phyloP scores from a whole-genome alignment of 2,888 invertebrate species.

The Torymus aiolomorphi region DNA sequence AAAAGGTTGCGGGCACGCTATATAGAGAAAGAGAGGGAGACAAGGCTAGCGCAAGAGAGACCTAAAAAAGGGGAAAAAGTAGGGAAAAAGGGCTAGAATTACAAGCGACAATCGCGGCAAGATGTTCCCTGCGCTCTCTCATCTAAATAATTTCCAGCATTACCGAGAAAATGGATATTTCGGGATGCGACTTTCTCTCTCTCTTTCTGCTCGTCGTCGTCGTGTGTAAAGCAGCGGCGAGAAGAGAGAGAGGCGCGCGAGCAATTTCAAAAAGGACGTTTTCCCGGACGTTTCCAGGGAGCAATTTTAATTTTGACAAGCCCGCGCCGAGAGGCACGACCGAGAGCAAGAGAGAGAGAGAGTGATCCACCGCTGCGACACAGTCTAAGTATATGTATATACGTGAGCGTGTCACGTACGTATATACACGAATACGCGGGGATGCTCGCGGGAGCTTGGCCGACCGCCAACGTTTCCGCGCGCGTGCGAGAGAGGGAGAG shows the following conservation, averaged over 20 bases:
- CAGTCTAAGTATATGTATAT: not conserved
- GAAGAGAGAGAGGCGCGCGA: conserved; percentile 4
- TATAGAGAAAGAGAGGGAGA: not conserved
- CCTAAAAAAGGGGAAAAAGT: not conserved
- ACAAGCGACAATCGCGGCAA: conserved; percentile 16
- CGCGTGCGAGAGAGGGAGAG: conserved; percentile 20
- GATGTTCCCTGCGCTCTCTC: conserved; percentile 19
- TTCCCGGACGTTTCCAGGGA: conserved; percentile 35
- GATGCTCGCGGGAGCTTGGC: conserved; percentile 55
- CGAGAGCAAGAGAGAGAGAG: conserved; percentile 12
- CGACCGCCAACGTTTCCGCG: conserved; percentile 55
- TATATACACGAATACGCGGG: conserved; percentile 10
- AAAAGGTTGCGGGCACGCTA: not conserved
- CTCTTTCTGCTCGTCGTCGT: conserved; percentile 13
- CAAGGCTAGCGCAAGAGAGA: not conserved
- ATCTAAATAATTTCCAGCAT: conserved; percentile 44
- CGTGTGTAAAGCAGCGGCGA: not conserved
- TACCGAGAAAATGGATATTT: conserved; percentile 47
- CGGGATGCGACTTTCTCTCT: not conserved
- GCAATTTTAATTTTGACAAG: conserved; percentile 55
- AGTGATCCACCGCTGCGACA: conserved; percentile 21
- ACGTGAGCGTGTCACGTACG: not conserved
- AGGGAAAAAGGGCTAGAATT: not conserved
- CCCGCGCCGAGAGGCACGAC: not conserved
- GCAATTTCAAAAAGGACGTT: conserved; percentile 40